phyloP scores from a whole-genome alignment of 2,888 invertebrate species.

The Taphrorychus bicolor region DNA sequence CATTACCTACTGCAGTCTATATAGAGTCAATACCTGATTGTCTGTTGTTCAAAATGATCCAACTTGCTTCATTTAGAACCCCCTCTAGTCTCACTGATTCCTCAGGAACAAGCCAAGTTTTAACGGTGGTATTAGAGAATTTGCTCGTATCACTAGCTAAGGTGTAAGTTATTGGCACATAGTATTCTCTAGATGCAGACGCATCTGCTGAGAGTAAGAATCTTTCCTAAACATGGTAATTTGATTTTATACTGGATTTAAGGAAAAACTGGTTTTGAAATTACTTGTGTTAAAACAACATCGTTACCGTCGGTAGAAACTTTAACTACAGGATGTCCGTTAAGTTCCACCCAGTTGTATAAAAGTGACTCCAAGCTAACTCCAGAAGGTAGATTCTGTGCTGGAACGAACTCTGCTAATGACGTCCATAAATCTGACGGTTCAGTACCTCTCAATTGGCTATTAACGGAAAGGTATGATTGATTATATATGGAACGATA shows the following conservation, averaged over 20 bases:
- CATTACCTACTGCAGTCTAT: no score
- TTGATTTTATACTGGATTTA: not conserved
- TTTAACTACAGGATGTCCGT: slow-evolving; percentile 24
- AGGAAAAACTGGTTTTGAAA: no score
- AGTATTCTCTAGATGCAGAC: slow-evolving; percentile 54
- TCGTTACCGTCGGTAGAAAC: slow-evolving; percentile 18
- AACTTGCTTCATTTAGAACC: slow-evolving; percentile 34
- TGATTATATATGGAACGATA: no score
- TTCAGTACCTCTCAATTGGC: slow-evolving; percentile 46
- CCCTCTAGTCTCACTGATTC: slow-evolving; percentile 17
- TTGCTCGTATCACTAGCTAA: slow-evolving; percentile 55
- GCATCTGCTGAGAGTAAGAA: slow-evolving; percentile 37
- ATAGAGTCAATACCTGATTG: slow-evolving; percentile 41
- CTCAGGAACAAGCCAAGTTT: slow-evolving; percentile 50
- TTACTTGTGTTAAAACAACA: slow-evolving; percentile 22
- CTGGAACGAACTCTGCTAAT: slow-evolving; percentile 44
- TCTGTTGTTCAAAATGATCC: slow-evolving; percentile 48
- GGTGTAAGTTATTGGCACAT: slow-evolving; percentile 64
- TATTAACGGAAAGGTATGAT: no score
- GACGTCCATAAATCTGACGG: slow-evolving; percentile 64
- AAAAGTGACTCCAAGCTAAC: slow-evolving; percentile 49
- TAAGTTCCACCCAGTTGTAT: slow-evolving; percentile 21
- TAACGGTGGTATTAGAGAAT: slow-evolving; percentile 55
- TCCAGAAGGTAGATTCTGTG: slow-evolving; percentile 15
- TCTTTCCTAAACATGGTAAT: slow-evolving; percentile 36